Evolutionary conservation across 2,888 invertebrate genomes (phyloP).

Genomic region (Aleiodes alternator): DNA sequence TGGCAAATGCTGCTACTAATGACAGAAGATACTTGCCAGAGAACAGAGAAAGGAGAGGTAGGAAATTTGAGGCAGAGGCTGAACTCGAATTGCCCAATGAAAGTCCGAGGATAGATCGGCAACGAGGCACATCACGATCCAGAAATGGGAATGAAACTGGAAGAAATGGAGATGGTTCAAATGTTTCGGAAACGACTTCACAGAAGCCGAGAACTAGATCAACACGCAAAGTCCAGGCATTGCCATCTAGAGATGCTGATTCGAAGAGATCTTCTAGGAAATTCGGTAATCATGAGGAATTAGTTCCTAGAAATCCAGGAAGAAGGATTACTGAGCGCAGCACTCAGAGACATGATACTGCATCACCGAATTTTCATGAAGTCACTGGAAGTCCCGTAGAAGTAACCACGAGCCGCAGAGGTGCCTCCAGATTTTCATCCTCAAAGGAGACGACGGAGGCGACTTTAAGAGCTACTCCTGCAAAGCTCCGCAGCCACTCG

Average conservation of each 20-base stretch:
- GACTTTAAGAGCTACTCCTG: not conserved
- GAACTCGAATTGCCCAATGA: conserved; percentile 34
- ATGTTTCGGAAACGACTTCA: conserved; percentile 50
- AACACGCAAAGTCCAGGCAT: conserved; percentile 62
- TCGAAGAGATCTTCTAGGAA: conserved; percentile 52
- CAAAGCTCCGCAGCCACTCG: conserved; percentile 9
- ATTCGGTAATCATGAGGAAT: conserved; percentile 31
- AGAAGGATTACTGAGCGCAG: conserved; percentile 46
- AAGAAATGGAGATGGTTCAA: conserved; percentile 52
- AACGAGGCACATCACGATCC: conserved; percentile 1
- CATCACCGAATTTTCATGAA: conserved; percentile 61
- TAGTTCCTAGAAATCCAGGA: conserved; percentile 15
- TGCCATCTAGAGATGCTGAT: conserved; percentile 55
- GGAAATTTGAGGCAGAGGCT: not conserved
- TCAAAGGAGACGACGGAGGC: conserved; percentile 43
- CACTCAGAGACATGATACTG: conserved; percentile 51
- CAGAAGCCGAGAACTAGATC: conserved; percentile 64
- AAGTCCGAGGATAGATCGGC: conserved; percentile 8
- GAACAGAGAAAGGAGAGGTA: conserved; percentile 5
- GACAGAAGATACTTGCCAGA: conserved; percentile 50
- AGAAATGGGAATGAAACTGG: conserved; percentile 33
- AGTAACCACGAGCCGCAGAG: conserved; percentile 52
- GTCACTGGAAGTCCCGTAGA: conserved; percentile 60
- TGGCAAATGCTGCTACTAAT: conserved; percentile 33
- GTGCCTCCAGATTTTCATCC: conserved; percentile 52